Evolutionary conservation across 2,797 vertebrate genomes (phyloP).

Genomic region (Coilia nasus): DNA sequence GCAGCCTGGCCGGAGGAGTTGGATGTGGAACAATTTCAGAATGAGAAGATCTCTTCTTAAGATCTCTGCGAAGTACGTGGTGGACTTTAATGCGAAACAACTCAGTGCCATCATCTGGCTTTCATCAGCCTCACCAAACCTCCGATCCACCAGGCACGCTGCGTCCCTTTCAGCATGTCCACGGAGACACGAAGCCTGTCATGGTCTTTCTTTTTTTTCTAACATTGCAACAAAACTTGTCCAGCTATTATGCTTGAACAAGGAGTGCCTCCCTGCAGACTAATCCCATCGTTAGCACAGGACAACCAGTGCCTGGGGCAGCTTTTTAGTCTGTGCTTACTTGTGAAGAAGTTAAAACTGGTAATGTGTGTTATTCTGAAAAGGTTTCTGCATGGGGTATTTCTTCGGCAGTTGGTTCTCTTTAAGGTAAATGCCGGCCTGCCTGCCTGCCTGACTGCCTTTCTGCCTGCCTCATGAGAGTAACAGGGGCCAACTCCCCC

Average conservation of each 20-base stretch:
- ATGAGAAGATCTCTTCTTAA: conserved; percentile 13
- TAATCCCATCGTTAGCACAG: neutral
- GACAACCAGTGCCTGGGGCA: neutral
- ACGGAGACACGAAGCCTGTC: neutral
- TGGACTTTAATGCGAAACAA: conserved; percentile 32
- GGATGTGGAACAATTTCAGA: conserved; percentile 6
- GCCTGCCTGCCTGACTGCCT: neutral
- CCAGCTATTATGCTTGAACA: neutral
- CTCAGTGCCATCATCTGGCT: conserved; percentile 37
- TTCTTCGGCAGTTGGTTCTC: neutral
- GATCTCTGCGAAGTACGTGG: conserved; percentile 18
- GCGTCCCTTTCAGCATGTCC: neutral
- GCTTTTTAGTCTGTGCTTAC: neutral
- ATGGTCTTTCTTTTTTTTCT: neutral
- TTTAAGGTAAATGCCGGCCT: neutral
- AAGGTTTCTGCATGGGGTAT: too few relatives aligned
- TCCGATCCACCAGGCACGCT: neutral
- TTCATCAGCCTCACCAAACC: conserved; percentile 35
- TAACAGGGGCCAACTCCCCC: neutral
- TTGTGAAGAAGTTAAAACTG: neutral
- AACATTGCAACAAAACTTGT: neutral
- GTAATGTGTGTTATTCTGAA: neutral
- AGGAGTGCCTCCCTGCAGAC: neutral
- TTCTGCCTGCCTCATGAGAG: neutral
- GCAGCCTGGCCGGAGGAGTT: neutral